Evolutionary conservation across 2,797 vertebrate species (phyloP).

Genomic region (Hephaestus fuliginosus): DNA sequence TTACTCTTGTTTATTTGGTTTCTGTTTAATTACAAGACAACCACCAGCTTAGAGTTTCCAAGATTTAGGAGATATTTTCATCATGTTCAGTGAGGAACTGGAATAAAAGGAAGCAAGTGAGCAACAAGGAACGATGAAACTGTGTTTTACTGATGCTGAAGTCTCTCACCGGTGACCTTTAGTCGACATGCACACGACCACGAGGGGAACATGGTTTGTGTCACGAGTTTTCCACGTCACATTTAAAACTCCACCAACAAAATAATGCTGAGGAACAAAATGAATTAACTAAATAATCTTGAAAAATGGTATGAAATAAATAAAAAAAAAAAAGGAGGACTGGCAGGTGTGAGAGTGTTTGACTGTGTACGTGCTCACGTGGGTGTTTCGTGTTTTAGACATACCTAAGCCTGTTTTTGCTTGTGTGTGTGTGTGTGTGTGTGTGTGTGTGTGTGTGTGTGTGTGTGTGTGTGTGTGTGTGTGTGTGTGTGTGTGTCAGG

Average conservation of each 20-base stretch:
- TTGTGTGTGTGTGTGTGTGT: constrained; percentile 11
- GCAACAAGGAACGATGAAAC: too few species aligned
- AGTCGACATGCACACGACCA: background rate
- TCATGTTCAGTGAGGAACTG: background rate
- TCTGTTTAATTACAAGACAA: background rate
- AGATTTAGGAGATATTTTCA: background rate
- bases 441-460: constrained; percentile 22
- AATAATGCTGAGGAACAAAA: background rate
- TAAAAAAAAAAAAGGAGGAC: background rate
- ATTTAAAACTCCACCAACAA: background rate
- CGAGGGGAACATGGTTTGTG: background rate
- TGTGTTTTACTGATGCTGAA: background rate
- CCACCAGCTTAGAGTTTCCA: background rate
- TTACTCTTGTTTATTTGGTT: background rate
- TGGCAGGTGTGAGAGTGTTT: background rate
- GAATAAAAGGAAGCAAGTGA: background rate
- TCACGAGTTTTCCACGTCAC: background rate
- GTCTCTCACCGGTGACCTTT: background rate
- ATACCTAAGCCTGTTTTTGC: constrained; percentile 59
- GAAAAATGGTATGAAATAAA: background rate
- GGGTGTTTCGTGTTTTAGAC: constrained; percentile 22
- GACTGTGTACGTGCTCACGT: constrained; percentile 1
- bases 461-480: constrained; percentile 11
- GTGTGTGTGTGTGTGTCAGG: constrained; percentile 23
- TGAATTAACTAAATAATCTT: too few species aligned